These are phyloP conservation scores for Dicrurus megarhynchus DNA, from an alignment of 2,113 vertebrate species.

Conservation along the genomic window DNA sequence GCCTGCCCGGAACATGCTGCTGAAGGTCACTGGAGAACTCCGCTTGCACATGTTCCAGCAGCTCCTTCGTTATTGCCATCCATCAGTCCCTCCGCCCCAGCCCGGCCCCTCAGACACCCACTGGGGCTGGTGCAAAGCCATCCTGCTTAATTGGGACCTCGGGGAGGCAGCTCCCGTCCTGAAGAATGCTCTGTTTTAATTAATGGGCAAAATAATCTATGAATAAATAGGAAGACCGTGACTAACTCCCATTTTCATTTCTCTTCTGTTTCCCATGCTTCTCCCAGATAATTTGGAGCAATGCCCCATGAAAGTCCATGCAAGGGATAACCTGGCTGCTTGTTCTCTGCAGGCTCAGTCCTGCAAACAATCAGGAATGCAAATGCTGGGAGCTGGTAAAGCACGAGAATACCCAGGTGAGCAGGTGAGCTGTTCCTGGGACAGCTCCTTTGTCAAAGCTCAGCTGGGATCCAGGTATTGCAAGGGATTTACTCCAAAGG, in stretches of 20 bases:
- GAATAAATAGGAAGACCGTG: not conserved
- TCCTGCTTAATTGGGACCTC: not conserved
- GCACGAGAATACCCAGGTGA: rapidly evolving
- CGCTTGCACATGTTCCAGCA: rapidly evolving
- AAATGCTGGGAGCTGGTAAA: not conserved
- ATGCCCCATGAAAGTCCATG: rapidly evolving
- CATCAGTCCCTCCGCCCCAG: not conserved
- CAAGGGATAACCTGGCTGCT: not conserved
- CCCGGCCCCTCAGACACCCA: not conserved
- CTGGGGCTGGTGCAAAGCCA: not conserved
- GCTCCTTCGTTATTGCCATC: not conserved
- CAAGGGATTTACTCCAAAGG: not conserved
- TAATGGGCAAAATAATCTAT: not conserved
- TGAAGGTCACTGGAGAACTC: not conserved
- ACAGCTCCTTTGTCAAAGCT: not conserved
- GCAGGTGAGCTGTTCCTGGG: not conserved
- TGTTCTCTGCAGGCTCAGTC: not conserved
- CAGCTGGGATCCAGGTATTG: not conserved
- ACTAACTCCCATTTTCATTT: not conserved
- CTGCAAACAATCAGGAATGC: not conserved
- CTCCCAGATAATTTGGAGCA: not conserved
- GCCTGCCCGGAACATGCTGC: not conserved
- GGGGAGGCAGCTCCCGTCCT: not conserved
- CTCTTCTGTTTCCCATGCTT: not conserved
- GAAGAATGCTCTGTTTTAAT: not conserved